phyloP scores from a whole-genome alignment of 2,113 vertebrate genomes.

The Morone chrysops region DNA sequence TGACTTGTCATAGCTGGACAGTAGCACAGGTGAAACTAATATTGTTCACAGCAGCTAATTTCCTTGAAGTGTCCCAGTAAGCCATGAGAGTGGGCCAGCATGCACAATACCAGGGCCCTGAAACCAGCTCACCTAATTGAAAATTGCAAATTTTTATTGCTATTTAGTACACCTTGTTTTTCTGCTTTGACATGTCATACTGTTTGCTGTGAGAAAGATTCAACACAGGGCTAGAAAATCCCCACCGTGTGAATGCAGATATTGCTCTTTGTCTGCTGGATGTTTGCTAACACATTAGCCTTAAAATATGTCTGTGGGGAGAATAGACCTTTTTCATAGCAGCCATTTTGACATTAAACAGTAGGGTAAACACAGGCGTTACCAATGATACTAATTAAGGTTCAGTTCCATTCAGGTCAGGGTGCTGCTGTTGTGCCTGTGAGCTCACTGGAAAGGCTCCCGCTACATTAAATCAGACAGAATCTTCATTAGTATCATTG shows the following conservation, averaged over 20 bases:
- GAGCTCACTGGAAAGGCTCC: too few species aligned
- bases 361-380: background rate
- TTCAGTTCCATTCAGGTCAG: too few species aligned
- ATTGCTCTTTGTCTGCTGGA: background rate
- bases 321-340: background rate
- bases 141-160: background rate
- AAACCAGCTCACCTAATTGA: background rate
- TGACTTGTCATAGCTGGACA: too few species aligned
- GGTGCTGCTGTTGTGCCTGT: too few species aligned
- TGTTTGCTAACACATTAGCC: too few species aligned
- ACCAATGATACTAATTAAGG: too few species aligned
- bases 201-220: background rate
- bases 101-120: too few species aligned
- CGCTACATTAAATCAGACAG: too few species aligned
- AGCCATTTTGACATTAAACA: too few species aligned
- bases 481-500: too few species aligned
- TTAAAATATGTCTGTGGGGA: background rate
- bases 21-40: background rate
- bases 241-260: background rate
- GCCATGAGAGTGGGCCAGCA: background rate
- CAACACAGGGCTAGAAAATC: background rate
- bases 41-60: background rate
- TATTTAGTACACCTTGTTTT: too few species aligned
- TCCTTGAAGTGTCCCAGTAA: background rate
- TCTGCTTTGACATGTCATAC: too few species aligned